Conservation (phyloP, 2,888 invertebrate genomes). For the Drosophila prolongata region DNA sequence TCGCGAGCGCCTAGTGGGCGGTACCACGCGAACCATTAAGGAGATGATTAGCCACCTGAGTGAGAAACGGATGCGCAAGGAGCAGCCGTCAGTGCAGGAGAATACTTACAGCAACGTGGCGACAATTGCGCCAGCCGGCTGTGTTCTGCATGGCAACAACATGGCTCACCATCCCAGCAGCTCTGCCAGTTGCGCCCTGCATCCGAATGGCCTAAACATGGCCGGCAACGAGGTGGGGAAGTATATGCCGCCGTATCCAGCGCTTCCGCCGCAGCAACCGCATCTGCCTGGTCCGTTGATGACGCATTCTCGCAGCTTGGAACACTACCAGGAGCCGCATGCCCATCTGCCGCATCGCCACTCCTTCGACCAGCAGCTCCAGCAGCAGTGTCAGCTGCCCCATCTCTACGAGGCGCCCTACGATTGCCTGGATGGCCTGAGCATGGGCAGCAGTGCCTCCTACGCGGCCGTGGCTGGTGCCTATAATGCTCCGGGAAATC, state of each 20-base stretch:
- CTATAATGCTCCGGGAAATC: constrained; percentile 84
- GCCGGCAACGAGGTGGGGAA: constrained; percentile 19
- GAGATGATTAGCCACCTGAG: constrained; percentile 77
- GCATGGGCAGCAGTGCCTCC: constrained; percentile 75
- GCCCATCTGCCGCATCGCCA: constrained; percentile 81
- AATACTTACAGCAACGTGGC: constrained; percentile 68
- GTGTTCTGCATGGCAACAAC: constrained; percentile 56
- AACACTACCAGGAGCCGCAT: constrained; percentile 83
- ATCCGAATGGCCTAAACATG: constrained; percentile 58
- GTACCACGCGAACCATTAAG: constrained; percentile 80
- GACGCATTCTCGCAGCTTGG: constrained; percentile 84
- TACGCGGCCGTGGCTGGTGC: constrained; percentile 79
- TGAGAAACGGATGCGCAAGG: constrained; percentile 78
- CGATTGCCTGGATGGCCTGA: constrained; percentile 82
- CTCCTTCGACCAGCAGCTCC: constrained; percentile 83
- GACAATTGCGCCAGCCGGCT: constrained; percentile 54
- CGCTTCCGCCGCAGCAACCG: constrained; percentile 56
- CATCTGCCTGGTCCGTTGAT: constrained; percentile 65
- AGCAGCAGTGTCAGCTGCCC: constrained; percentile 52
- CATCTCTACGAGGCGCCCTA: constrained; percentile 82
- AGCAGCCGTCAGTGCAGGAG: constrained; percentile 72
- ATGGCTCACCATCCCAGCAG: constrained; percentile 9
- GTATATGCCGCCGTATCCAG: constrained; percentile 46
- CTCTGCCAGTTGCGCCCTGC: constrained; percentile 55
- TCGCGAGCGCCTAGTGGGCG: constrained; percentile 82